Percentiles rank a stretch among this genome's conserved stretches.
phyloP scores from a whole-genome alignment of 1,140 invertebrate species.

The Zaprionus vittiger region DNA sequence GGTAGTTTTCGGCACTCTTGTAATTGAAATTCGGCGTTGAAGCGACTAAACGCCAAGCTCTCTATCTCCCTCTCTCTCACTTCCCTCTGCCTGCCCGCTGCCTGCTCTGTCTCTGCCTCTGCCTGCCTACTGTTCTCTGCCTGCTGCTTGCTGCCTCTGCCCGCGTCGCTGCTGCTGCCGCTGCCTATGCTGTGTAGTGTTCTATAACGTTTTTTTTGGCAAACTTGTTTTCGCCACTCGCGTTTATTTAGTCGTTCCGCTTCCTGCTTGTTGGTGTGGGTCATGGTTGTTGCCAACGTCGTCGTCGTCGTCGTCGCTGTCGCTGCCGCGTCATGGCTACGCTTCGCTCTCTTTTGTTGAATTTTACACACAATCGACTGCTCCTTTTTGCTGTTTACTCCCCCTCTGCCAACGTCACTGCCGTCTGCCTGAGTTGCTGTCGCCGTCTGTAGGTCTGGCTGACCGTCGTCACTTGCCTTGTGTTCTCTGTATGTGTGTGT shows the following conservation, averaged over 20 bases:
- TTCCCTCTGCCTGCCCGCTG: slow-evolving; percentile 16
- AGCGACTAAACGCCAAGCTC: slow-evolving; percentile 70
- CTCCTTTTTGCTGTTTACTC: slow-evolving; percentile 56
- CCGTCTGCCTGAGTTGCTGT: not conserved
- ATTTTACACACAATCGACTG: slow-evolving; percentile 47
- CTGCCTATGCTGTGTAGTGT: slow-evolving; percentile 30
- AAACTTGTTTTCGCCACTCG: slow-evolving; percentile 66
- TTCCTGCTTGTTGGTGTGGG: slow-evolving; percentile 84
- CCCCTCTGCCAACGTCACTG: not conserved
- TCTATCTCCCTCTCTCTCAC: slow-evolving; percentile 15
- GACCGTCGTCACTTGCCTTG: slow-evolving; percentile 54
- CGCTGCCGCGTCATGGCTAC: slow-evolving; percentile 66
- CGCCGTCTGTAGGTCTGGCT: slow-evolving; percentile 26
- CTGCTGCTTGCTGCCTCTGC: not conserved
- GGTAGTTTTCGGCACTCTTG: slow-evolving; percentile 36
- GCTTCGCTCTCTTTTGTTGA: slow-evolving; percentile 33
- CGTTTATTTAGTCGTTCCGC: slow-evolving; percentile 56
- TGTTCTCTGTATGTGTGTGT: slow-evolving; percentile 35
- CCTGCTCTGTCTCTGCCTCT: slow-evolving; percentile 14
- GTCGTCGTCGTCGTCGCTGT: not conserved
- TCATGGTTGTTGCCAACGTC: slow-evolving; percentile 69
- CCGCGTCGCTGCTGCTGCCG: not conserved
- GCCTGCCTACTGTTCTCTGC: not conserved
- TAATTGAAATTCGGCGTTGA: slow-evolving; percentile 84
- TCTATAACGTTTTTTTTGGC: slow-evolving; percentile 71